These are phyloP conservation scores for Brachyopa scutellaris DNA, from an alignment of 2,888 invertebrate genomes.

Conservation along the genomic window DNA sequence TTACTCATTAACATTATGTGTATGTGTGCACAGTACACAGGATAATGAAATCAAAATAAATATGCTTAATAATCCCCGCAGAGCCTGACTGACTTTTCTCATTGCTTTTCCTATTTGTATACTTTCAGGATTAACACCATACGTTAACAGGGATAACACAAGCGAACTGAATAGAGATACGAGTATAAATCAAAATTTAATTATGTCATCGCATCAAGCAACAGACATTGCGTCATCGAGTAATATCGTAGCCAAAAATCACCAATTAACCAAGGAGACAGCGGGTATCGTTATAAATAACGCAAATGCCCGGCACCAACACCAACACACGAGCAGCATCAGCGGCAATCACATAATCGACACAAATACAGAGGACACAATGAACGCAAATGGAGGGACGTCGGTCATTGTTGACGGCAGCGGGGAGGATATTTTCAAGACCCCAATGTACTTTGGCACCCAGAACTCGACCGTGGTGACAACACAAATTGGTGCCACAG, in stretches of 20 bases:
- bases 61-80: conserved; percentile 14
- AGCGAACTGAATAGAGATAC: conserved; percentile 77
- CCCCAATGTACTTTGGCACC: conserved; percentile 91
- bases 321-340: conserved; percentile 52
- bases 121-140: conserved; percentile 75
- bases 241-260: conserved; percentile 70
- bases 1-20: conserved; percentile 33
- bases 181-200: conserved; percentile 81
- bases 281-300: conserved; percentile 74
- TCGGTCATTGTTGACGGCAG: conserved; percentile 75
- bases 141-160: conserved; percentile 74
- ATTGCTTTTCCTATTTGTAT: conserved; percentile 7
- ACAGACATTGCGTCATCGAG: conserved; percentile 73
- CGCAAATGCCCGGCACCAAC: conserved; percentile 38
- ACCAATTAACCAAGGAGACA: conserved; percentile 77
- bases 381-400: conserved; percentile 67
- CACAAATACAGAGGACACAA: conserved; percentile 73
- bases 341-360: conserved; percentile 66
- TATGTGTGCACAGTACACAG: background rate
- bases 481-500: conserved; percentile 92
- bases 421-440: conserved; percentile 81
- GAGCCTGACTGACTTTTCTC: conserved; percentile 29
- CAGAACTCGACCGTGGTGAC: conserved; percentile 91
- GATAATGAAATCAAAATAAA: conserved; percentile 34
- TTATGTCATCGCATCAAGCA: conserved; percentile 78